These are phyloP conservation scores for Tetheella fluctuosa DNA, from an alignment of 2,888 invertebrate genomes.

Conservation along the genomic window DNA sequence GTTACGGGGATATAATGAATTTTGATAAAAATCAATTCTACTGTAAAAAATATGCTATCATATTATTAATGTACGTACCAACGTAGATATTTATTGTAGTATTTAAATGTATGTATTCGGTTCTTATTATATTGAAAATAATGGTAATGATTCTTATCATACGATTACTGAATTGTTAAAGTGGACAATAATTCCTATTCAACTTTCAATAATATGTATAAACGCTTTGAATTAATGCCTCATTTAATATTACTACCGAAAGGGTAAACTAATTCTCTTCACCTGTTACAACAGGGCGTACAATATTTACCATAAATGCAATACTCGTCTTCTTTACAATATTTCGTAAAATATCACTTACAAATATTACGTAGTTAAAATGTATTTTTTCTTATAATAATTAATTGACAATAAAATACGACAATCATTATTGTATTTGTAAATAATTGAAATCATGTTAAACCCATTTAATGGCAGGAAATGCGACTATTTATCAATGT, in stretches of 20 bases:
- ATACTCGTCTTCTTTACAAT: neutral
- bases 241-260: neutral
- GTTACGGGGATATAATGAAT: constrained; percentile 50
- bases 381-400: constrained; percentile 21
- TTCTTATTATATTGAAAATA: neutral
- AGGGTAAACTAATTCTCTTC: neutral
- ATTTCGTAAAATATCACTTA: constrained; percentile 5
- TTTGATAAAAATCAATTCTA: constrained; percentile 54
- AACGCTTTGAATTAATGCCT: neutral
- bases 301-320: neutral
- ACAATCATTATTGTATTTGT: constrained; percentile 61
- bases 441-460: constrained; percentile 66
- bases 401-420: constrained; percentile 71
- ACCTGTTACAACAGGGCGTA: neutral
- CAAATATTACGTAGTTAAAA: neutral
- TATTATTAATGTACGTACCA: neutral
- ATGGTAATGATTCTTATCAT: neutral
- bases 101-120: constrained; percentile 3
- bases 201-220: neutral
- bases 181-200: neutral
- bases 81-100: constrained; percentile 5
- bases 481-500: constrained; percentile 79
- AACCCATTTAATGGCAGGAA: constrained; percentile 60
- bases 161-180: neutral
- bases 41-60: constrained; percentile 38